phyloP scores from a whole-genome alignment of 2,113 vertebrate species.

The Elanoides forficatus region DNA sequence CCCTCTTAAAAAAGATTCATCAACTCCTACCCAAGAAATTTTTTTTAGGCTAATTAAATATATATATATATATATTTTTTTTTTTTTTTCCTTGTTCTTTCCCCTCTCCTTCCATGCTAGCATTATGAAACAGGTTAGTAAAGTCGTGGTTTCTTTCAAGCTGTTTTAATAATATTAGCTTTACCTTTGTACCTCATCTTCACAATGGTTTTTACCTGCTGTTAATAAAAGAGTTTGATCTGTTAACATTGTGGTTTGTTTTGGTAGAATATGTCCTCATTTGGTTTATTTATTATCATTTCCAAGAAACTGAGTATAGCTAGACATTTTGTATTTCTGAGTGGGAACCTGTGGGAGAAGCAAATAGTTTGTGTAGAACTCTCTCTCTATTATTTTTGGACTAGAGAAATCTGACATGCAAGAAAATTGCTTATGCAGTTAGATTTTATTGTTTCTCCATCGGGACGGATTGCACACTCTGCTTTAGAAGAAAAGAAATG shows the following conservation, averaged over 20 bases:
- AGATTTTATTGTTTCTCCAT: background rate
- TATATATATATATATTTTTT: too few species aligned
- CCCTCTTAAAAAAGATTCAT: background rate
- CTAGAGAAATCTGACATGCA: background rate
- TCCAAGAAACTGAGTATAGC: background rate
- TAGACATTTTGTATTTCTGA: background rate
- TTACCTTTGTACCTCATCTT: background rate
- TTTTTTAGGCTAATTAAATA: background rate
- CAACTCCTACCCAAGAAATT: background rate
- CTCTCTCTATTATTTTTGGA: constrained; percentile 24
- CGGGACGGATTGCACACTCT: background rate
- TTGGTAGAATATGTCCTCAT: background rate
- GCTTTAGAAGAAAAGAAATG: background rate
- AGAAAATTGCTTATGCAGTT: background rate
- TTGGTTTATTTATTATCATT: background rate
- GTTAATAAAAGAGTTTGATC: background rate
- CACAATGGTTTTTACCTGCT: background rate
- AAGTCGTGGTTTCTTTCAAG: background rate
- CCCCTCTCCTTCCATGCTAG: background rate
- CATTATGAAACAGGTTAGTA: background rate
- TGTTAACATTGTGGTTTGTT: background rate
- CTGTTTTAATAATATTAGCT: background rate
- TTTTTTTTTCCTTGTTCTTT: background rate
- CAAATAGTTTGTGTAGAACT: background rate
- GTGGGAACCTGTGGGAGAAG: background rate